phyloP scores from a whole-genome alignment of 2,888 invertebrate species.

The Oasisia sp. region DNA sequence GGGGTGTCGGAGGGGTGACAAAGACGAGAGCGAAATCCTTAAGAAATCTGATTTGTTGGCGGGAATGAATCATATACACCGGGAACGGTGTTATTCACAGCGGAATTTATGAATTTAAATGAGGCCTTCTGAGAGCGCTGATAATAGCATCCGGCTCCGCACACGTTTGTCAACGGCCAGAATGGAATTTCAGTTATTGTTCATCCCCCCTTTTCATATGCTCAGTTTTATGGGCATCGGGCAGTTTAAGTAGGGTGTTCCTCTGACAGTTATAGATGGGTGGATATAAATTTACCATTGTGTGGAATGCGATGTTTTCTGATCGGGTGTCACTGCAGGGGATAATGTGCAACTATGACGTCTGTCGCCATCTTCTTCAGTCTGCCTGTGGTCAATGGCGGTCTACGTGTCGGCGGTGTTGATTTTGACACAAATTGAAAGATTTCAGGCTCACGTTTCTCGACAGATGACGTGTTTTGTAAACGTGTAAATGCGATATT shows the following conservation, averaged over 20 bases:
- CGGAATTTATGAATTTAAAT: constrained; percentile 7
- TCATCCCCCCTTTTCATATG: background rate
- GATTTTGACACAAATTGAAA: background rate
- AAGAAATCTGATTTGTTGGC: constrained; percentile 1
- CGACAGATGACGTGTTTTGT: background rate
- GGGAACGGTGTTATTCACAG: background rate
- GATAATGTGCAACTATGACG: constrained; percentile 17
- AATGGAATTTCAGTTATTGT: constrained; percentile 11
- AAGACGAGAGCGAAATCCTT: background rate
- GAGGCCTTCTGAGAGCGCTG: background rate
- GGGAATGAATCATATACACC: background rate
- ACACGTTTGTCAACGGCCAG: background rate
- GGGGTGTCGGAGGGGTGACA: background rate
- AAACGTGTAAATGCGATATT: background rate
- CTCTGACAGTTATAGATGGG: background rate
- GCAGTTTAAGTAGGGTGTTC: constrained; percentile 17
- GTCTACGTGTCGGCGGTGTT: background rate
- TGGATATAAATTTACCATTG: constrained; percentile 17
- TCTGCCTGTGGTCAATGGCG: background rate
- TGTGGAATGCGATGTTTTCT: background rate
- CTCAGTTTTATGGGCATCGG: background rate
- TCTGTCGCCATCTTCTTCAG: background rate
- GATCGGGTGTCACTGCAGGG: background rate
- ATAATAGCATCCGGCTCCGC: background rate
- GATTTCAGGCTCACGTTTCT: background rate